Conservation (phyloP, 2,797 vertebrate species). For the Adrianichthys oophorus region DNA sequence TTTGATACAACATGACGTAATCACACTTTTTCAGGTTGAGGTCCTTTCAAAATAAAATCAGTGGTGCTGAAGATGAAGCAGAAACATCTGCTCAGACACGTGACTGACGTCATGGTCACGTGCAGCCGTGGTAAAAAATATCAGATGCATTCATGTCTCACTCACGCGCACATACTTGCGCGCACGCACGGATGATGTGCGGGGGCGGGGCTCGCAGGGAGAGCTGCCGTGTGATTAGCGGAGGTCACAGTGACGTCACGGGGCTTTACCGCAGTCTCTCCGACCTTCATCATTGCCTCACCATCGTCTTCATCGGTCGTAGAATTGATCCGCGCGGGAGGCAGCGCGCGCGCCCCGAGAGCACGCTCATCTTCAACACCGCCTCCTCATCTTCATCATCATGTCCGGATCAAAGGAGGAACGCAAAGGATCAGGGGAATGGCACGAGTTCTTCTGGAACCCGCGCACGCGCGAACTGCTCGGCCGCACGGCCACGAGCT, state of each 20-base stretch:
- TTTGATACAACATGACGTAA: no score
- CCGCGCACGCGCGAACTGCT: constrained; percentile 66
- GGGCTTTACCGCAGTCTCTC: constrained; percentile 25
- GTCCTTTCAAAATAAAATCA: no score
- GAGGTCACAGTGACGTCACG: constrained; percentile 9
- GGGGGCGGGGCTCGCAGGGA: constrained; percentile 18
- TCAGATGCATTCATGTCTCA: background rate
- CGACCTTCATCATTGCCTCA: constrained; percentile 12
- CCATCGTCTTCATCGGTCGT: constrained; percentile 2
- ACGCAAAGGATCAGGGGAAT: constrained; percentile 50
- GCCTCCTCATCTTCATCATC: constrained; percentile 27
- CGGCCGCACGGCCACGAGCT: constrained; percentile 65
- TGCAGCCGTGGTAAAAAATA: no score
- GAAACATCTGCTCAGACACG: no score
- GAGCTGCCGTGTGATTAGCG: constrained; percentile 25
- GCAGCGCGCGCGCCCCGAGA: background rate
- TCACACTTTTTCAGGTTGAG: no score
- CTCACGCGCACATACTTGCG: background rate
- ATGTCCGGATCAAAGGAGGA: constrained; percentile 61
- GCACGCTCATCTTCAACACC: constrained; percentile 27
- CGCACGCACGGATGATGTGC: background rate
- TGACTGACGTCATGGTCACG: no score
- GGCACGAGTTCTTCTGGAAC: constrained; percentile 66
- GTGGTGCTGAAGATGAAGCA: no score
- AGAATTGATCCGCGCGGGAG: constrained; percentile 12